Conservation (phyloP, 1,140 invertebrate species). For the Solen grandis region DNA sequence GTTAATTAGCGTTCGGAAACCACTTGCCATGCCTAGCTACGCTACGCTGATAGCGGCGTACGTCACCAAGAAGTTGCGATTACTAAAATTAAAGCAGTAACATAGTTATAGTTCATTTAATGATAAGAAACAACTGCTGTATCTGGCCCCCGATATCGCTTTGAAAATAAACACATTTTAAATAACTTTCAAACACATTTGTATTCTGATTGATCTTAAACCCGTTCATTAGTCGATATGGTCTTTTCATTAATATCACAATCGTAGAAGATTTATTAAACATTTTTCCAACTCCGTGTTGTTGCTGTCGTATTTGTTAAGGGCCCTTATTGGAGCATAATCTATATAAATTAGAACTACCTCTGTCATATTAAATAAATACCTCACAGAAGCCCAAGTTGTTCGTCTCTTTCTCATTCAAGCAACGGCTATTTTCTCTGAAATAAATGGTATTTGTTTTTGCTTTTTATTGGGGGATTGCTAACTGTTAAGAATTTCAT, state of each 20-base stretch:
- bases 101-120: slow-evolving; percentile 38
- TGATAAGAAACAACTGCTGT: slow-evolving; percentile 45
- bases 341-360: slow-evolving; percentile 29
- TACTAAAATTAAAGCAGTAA: slow-evolving; percentile 45
- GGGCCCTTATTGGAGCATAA: slow-evolving; percentile 44
- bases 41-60: background rate
- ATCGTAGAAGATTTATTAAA: slow-evolving; percentile 48
- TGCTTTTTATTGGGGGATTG: too few species aligned
- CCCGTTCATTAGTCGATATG: slow-evolving; percentile 45
- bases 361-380: slow-evolving; percentile 27
- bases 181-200: slow-evolving; percentile 58
- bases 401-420: too few species aligned
- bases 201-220: slow-evolving; percentile 44
- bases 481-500: too few species aligned
- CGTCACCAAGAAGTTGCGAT: slow-evolving; percentile 33
- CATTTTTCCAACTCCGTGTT: slow-evolving; percentile 38
- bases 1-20: slow-evolving; percentile 32
- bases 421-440: too few species aligned
- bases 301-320: slow-evolving; percentile 24
- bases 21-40: slow-evolving; percentile 46
- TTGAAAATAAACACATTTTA: slow-evolving; percentile 60
- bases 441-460: too few species aligned
- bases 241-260: slow-evolving; percentile 36
- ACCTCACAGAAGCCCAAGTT: background rate
- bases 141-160: slow-evolving; percentile 34